Base-by-base conservation (phyloP, 2,888 invertebrate genomes). In the Tupiocoris notatus region DNA sequence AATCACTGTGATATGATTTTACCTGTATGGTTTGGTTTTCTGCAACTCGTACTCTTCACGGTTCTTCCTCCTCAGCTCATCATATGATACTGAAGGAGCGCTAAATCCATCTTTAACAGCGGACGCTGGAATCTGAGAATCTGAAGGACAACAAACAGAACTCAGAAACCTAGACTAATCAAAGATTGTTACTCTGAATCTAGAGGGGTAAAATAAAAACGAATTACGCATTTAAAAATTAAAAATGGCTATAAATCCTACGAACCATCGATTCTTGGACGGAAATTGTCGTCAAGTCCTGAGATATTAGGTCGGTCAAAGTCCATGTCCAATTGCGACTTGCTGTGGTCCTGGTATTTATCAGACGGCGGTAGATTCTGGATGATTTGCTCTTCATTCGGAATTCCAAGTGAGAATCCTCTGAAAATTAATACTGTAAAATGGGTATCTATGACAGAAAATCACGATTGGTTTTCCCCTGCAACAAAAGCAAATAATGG, bases 21-120 rank as follows among this genome's bases (percentile, higher is more conserved):
- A 86, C 87, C 84, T 87, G 83, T 86, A 87, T 0, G 86, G 86
- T 66, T 77, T 79, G 17, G 76, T 76, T 62, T 78, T 79, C 78
- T 87, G 86, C 80, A 84, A 85, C 74, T 86, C 81, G 82, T 88
- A 89, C 25, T 90, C 89, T 57, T 89, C 89, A 65, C 93, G 86
- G 84, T 93, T 92, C 81, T 86, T 86, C 67, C 86, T 87, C 20
- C 93, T 87, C 77, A 93, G 83, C 80, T 92, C 92, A 56, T 92
- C 92, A 82, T 93, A 93, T 0, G 89, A 87, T 39, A 39, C 39
- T 16, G 89, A 87, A 0, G 85, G 81, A 81, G 68, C 62, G 2
- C 22, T 18, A 0, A 18, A 0, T 7, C 65, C 75, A 54, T 76
- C 75, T 66, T 59, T 66, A n/a, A 9, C 6, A 20, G 54, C 59